Evolutionary conservation across 1,140 invertebrate species (phyloP), one percentile per base, ranked within the genome.

Genomic region (Scaptodrosophila lebanonensis): DNA sequence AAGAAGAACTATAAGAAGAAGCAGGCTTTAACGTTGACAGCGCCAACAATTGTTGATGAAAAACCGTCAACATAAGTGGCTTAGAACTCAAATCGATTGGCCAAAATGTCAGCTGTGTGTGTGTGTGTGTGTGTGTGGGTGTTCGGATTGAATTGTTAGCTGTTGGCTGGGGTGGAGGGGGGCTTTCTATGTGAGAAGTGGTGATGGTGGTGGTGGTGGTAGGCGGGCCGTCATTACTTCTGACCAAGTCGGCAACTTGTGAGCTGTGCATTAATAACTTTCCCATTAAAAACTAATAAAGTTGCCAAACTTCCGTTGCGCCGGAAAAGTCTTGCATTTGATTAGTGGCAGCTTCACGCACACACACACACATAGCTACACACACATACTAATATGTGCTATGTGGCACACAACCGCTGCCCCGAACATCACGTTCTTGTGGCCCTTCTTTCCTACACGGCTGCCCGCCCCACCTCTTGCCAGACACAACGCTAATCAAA

Each of bases 211-310:
- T n/a, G n/a, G n/a, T n/a, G n/a, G n/a, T n/a, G n/a, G n/a, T n/a
- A n/a, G n/a, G n/a, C n/a, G n/a, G n/a, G n/a, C n/a, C n/a, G n/a
- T n/a, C n/a, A n/a, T n/a, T n/a, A n/a, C n/a, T n/a, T n/a, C n/a
- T n/a, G n/a, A n/a, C n/a, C n/a, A n/a, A n/a, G n/a, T n/a, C n/a
- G n/a, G n/a, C n/a, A n/a, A n/a, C n/a, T n/a, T n/a, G n/a, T n/a
- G n/a, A n/a, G n/a, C n/a, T 51, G 50, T 42, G 27, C 64, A 57
- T 60, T 77, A 71, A 77, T 77, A 77, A 82, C 75, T 82, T 82
- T 82, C 75, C 57, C 70, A 82, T 82, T 82, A 82, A 70, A 82
- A 82, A 48, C 75, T 75, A 82, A 82, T 82, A 82, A 82, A 82
- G 69, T 39, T 66, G 27, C 57, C 52, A 57, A 69, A 82, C 75